phyloP scores from a whole-genome alignment of 1,140 invertebrate species.

The Euwallacea similis region DNA sequence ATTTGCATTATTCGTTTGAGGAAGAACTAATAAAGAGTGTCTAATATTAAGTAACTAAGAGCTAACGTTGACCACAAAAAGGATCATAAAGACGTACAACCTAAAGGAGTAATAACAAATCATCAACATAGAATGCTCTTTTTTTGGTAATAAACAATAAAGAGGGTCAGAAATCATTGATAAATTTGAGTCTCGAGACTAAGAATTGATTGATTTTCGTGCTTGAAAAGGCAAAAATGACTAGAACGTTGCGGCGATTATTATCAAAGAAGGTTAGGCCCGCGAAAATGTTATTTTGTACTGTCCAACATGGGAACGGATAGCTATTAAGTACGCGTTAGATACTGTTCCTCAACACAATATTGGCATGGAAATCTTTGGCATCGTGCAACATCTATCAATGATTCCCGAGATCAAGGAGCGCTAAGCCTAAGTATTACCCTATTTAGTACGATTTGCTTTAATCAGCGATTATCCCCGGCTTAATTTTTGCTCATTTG shows the following conservation, averaged over 20 bases:
- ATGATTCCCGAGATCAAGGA: slow-evolving; percentile 23
- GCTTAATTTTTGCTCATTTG: slow-evolving; percentile 14
- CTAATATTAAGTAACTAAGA: slow-evolving; percentile 12
- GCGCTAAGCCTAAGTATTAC: slow-evolving; percentile 9
- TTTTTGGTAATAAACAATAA: slow-evolving; percentile 4
- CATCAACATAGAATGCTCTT: slow-evolving; percentile 19
- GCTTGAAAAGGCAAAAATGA: slow-evolving; percentile 10
- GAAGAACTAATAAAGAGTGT: slow-evolving; percentile 19
- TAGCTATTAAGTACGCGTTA: slow-evolving; percentile 28
- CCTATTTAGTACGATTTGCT: slow-evolving; percentile 16
- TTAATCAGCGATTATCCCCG: slow-evolving; percentile 17
- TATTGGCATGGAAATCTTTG: slow-evolving; percentile 35
- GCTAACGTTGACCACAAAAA: slow-evolving; percentile 30
- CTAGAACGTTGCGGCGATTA: slow-evolving; percentile 10
- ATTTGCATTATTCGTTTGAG: slow-evolving; percentile 23
- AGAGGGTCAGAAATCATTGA: slow-evolving; percentile 24
- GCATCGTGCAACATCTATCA: slow-evolving; percentile 30
- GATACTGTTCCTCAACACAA: slow-evolving; percentile 21
- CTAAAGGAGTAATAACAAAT: slow-evolving; percentile 29
- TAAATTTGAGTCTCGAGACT: slow-evolving; percentile 9
- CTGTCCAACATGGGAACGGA: neutral
- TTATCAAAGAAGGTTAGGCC: neutral
- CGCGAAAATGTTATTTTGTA: neutral
- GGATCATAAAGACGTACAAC: slow-evolving; percentile 22
- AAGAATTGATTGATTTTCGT: neutral